Conservation (phyloP, 2,888 invertebrate species). For the Plagodis dolabraria region DNA sequence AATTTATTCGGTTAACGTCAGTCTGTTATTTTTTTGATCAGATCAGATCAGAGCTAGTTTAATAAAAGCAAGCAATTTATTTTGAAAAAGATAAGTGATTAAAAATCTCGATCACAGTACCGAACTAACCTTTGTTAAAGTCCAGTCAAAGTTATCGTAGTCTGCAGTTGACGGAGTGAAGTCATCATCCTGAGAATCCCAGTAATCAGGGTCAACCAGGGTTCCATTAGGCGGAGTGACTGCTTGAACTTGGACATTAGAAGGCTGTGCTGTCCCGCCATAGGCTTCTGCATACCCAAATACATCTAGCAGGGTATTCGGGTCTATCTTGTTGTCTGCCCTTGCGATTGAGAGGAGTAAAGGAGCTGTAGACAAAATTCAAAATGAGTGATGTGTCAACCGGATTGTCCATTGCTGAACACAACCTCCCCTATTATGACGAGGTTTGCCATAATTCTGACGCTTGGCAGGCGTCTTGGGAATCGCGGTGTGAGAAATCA, state of each 20-base stretch:
- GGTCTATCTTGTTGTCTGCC: constrained; percentile 42
- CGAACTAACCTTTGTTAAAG: constrained; percentile 85
- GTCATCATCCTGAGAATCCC: constrained; percentile 49
- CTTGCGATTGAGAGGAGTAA: constrained; percentile 41
- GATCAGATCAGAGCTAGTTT: no score
- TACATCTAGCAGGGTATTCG: constrained; percentile 50
- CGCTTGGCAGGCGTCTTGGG: no score
- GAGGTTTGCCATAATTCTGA: no score
- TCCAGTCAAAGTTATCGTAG: constrained; percentile 88
- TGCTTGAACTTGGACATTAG: constrained; percentile 47
- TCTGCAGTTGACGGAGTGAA: constrained; percentile 57
- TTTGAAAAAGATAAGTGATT: no score
- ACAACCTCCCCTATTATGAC: no score
- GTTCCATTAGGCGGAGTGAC: constrained; percentile 53
- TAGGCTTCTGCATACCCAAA: constrained; percentile 48
- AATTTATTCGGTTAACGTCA: no score
- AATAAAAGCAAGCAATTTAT: no score
- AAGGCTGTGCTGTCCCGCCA: constrained; percentile 14
- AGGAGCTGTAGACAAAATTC: constrained; percentile 42
- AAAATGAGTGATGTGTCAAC: no score
- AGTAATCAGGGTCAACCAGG: constrained; percentile 55
- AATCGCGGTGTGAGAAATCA: no score
- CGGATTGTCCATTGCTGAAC: no score
- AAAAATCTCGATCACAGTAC: no score
- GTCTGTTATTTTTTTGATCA: no score